phyloP scores from a whole-genome alignment of 2,797 vertebrate species.

The Ara ararauna region DNA sequence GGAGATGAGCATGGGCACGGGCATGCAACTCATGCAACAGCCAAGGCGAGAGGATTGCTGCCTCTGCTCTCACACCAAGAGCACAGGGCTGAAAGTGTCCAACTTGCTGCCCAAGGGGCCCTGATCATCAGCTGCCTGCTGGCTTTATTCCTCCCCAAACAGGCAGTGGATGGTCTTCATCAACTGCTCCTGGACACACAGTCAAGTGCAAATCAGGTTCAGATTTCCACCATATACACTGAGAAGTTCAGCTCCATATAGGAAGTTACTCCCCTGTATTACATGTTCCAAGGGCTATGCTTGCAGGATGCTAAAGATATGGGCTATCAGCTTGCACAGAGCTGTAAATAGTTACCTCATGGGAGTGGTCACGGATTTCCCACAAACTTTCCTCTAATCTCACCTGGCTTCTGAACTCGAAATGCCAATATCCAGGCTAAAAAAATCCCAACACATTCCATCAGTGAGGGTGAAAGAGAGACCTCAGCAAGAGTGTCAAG shows the following conservation, averaged over 20 bases:
- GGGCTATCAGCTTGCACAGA: neutral
- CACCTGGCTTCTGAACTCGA: neutral
- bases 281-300: neutral
- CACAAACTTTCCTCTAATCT: neutral
- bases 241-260: neutral
- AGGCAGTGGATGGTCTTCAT: neutral
- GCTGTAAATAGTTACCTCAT: neutral
- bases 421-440: neutral
- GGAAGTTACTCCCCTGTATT: neutral
- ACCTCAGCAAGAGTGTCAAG: too few relatives aligned
- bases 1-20: neutral
- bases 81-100: rapidly evolving
- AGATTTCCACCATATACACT: neutral
- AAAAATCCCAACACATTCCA: neutral
- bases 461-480: neutral
- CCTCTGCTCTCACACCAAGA: neutral
- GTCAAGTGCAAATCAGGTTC: neutral
- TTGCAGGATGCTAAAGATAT: neutral
- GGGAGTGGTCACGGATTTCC: neutral
- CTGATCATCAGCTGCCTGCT: neutral
- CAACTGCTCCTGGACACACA: neutral
- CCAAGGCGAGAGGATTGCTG: neutral
- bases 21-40: neutral
- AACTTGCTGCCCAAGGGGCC: neutral
- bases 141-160: neutral